Evolutionary conservation across 2,888 invertebrate species (phyloP), one percentile per base, ranked within the genome.

Genomic region (Caenorhabditis sulstoni): DNA sequence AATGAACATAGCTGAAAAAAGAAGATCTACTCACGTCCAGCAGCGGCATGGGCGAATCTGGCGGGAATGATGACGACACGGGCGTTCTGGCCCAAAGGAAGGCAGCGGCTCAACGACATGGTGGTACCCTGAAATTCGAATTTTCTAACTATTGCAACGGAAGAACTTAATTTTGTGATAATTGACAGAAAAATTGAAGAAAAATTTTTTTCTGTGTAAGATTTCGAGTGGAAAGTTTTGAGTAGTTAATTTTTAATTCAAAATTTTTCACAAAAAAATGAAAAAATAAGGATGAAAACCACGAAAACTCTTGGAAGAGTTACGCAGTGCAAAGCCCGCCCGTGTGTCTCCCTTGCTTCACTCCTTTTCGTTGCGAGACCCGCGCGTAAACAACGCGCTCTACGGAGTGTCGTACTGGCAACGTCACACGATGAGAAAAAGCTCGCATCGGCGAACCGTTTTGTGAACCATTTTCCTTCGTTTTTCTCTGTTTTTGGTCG

Each of bases 51-150:
- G 29, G 84, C 82, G 7, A 82, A 70, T 65, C 81, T 78, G 49
- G 82, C 71, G 49, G 84, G 79, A 49, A 86, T 71, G 61, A 86
- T 77, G 59, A 84, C 71, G 55, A 83, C 67, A 23, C 82, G 83
- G 77, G 81, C 85, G 52, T 73, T 81, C 75, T 85, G 82, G 55
- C 81, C 83, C 67, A 85, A 57, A 45, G 85, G 84, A 66, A 80
- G 71, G 67, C 83, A 79, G 61, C 86, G 85, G 80, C 85, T 86
- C 81, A 85, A 81, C 53, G 85, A 86, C 85, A 86, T 85, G 68
- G 58, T 79, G 77, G 68, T 79, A 79, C 79, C 79, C 79, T 79
- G 58, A 1, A 79, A 68, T 12, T 55, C 8, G 8, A 5, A 9
- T 59, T 14, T 16, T n/a, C 2, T 29, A 9, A 12, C 20, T 9